phyloP scores from a whole-genome alignment of 2,888 invertebrate species.

The Fragum whitleyi region DNA sequence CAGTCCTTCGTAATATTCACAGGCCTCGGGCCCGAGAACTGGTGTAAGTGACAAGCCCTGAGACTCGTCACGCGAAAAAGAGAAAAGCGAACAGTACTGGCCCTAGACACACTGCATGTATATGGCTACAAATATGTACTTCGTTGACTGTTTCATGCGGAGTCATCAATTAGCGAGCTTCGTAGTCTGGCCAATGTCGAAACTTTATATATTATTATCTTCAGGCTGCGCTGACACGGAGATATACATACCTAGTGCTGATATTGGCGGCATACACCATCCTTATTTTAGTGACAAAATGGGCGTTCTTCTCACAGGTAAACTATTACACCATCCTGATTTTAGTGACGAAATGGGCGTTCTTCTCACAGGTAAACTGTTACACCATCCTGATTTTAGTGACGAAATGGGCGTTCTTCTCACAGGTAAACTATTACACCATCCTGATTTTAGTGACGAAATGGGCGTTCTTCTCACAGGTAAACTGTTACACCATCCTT shows the following conservation, averaged over 20 bases:
- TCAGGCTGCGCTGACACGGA: neutral
- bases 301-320: slow-evolving; percentile 21
- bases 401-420: slow-evolving; percentile 17
- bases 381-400: slow-evolving; percentile 11
- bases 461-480: slow-evolving; percentile 23
- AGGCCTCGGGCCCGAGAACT: too few species aligned
- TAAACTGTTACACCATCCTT: slow-evolving; percentile 15
- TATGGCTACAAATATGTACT: too few species aligned
- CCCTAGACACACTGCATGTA: too few species aligned
- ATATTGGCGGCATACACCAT: slow-evolving; percentile 8
- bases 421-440: slow-evolving; percentile 19
- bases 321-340: slow-evolving; percentile 13
- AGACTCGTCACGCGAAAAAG: too few species aligned
- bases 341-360: slow-evolving; percentile 11
- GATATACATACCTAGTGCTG: slow-evolving; percentile 23
- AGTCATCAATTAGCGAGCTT: too few species aligned
- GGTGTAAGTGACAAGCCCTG: too few species aligned
- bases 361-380: slow-evolving; percentile 20
- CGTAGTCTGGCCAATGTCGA: too few species aligned
- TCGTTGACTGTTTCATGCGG: too few species aligned
- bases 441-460: slow-evolving; percentile 2
- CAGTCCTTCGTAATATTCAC: too few species aligned
- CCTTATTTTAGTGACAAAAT: slow-evolving; percentile 7
- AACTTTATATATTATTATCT: too few species aligned
- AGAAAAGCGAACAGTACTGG: too few species aligned